Conservation (phyloP, 2,113 vertebrate genomes). For the Oreochromis tanganicae region DNA sequence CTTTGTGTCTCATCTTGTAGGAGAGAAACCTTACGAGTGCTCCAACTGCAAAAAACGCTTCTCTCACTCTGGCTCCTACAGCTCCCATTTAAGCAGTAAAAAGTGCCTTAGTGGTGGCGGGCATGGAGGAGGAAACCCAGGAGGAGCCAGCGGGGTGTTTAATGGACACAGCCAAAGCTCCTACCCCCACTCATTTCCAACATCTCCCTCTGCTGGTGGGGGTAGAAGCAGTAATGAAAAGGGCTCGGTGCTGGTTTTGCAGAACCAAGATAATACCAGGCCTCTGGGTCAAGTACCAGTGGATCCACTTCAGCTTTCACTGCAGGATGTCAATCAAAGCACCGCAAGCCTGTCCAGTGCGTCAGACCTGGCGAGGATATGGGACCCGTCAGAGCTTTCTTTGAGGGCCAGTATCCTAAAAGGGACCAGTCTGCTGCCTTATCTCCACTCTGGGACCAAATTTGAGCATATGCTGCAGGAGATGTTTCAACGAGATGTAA, state of each 20-base stretch:
- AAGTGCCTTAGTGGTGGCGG: conserved; percentile 72
- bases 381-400: conserved; percentile 61
- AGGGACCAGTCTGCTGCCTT: conserved; percentile 62
- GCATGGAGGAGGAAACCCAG: conserved; percentile 22
- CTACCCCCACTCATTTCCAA: conserved; percentile 57
- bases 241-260: conserved; percentile 31
- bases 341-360: not conserved
- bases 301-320: conserved; percentile 38
- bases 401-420: conserved; percentile 57
- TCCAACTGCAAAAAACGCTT: conserved; percentile 81
- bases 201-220: conserved; percentile 56
- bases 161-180: conserved; percentile 59
- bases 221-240: conserved; percentile 54
- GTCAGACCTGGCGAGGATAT: conserved; percentile 39
- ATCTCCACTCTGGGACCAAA: conserved; percentile 62
- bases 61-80: conserved; percentile 82
- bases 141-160: conserved; percentile 25
- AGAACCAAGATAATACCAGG: conserved; percentile 20
- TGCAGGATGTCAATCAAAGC: conserved; percentile 35
- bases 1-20: conserved; percentile 42
- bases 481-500: conserved; percentile 66
- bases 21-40: conserved; percentile 81
- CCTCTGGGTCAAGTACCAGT: not conserved
- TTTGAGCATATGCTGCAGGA: conserved; percentile 74
- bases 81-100: conserved; percentile 81